Conservation (phyloP, 2,888 invertebrate species). For the Drosophila rellima region DNA sequence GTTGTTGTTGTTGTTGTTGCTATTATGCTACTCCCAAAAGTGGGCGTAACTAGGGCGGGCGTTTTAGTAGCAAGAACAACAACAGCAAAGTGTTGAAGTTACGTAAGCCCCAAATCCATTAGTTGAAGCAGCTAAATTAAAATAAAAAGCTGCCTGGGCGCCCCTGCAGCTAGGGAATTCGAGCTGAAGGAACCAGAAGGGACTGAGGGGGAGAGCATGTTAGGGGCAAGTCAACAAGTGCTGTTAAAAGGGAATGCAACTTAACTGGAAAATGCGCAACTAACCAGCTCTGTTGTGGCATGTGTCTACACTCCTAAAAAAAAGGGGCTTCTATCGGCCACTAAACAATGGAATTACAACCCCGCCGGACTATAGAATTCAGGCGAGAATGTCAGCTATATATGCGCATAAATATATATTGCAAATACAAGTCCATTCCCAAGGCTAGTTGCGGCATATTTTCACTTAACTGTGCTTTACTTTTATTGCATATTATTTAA, state of each 20-base stretch:
- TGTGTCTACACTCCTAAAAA: constrained; percentile 3
- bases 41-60: constrained; percentile 44
- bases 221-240: constrained; percentile 50
- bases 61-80: constrained; percentile 4
- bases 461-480: background rate
- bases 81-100: constrained; percentile 71
- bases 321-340: constrained; percentile 11
- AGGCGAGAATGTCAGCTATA: constrained; percentile 7
- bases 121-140: constrained; percentile 80
- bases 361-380: constrained; percentile 6
- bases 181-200: too few relatives aligned
- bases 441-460: background rate
- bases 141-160: constrained; percentile 65
- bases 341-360: constrained; percentile 15
- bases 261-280: constrained; percentile 26
- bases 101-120: constrained; percentile 81
- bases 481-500: background rate
- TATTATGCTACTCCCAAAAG: constrained; percentile 16
- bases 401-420: constrained; percentile 1
- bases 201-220: accelerated
- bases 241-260: constrained; percentile 30
- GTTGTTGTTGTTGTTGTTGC: constrained; percentile 39
- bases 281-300: constrained; percentile 10
- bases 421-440: background rate
- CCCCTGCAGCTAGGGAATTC: constrained; percentile 20